These are phyloP conservation scores for Parnassius glacialis DNA, from an alignment of 2,888 invertebrate species.

Conservation along the genomic window DNA sequence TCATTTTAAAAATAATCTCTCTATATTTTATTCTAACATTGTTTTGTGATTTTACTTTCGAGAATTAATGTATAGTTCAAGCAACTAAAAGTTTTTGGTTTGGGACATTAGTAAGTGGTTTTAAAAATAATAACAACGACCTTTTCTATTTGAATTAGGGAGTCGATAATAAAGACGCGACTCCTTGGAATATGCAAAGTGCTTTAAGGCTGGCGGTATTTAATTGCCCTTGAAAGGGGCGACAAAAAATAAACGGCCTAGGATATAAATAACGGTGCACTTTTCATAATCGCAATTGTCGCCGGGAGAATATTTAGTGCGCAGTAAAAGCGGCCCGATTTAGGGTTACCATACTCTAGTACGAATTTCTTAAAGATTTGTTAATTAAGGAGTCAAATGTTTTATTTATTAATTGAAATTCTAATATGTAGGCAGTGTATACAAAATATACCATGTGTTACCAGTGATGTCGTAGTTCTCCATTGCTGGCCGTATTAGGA, in stretches of 20 bases:
- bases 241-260: slow-evolving; percentile 75
- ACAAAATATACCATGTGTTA: too few species aligned
- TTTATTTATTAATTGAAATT: background rate
- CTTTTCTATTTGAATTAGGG: slow-evolving; percentile 73
- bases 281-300: slow-evolving; percentile 82
- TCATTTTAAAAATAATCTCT: too few species aligned
- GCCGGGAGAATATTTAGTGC: slow-evolving; percentile 81
- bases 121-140: slow-evolving; percentile 37
- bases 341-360: slow-evolving; percentile 19
- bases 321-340: slow-evolving; percentile 68
- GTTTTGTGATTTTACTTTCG: too few species aligned
- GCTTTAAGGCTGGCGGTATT: slow-evolving; percentile 76
- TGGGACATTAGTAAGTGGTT: slow-evolving; percentile 6
- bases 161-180: slow-evolving; percentile 56
- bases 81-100: background rate
- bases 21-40: too few species aligned
- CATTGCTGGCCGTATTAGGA: too few species aligned
- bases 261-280: slow-evolving; percentile 80
- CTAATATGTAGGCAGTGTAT: too few species aligned
- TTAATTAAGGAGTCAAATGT: too few species aligned
- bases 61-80: background rate
- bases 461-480: too few species aligned
- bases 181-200: slow-evolving; percentile 72
- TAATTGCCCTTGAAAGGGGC: slow-evolving; percentile 82
- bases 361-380: too few species aligned